Evolutionary conservation across 1,140 invertebrate species (phyloP).

Genomic region (Eupeodes corollae): DNA sequence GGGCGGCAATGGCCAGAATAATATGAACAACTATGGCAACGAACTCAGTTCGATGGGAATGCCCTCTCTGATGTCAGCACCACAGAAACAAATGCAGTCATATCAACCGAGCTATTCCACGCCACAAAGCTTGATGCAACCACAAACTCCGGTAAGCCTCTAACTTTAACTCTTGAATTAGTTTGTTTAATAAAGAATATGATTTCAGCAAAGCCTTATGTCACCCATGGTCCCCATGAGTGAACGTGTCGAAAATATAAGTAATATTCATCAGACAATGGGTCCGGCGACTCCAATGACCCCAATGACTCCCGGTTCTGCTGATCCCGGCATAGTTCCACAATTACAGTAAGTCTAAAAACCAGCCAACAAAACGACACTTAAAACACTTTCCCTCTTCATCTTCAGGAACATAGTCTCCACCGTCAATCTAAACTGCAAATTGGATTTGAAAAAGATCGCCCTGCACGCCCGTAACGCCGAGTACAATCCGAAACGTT

Average conservation of each 20-base stretch:
- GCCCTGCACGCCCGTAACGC: conserved; percentile 98
- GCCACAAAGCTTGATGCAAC: conserved; percentile 66
- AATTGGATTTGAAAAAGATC: conserved; percentile 93
- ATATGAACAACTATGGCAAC: conserved; percentile 20
- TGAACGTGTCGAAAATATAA: conserved; percentile 41
- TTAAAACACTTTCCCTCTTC: neutral
- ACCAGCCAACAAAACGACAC: too few relatives aligned
- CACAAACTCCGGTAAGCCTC: conserved; percentile 67
- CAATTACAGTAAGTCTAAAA: conserved; percentile 91
- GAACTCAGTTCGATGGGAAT: conserved; percentile 40
- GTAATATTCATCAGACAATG: conserved; percentile 46
- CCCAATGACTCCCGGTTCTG: conserved; percentile 87
- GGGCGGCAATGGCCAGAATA: conserved; percentile 18
- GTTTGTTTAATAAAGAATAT: conserved; percentile 4
- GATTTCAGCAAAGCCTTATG: conserved; percentile 67
- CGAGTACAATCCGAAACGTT: conserved; percentile 99
- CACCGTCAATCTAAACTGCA: conserved; percentile 94
- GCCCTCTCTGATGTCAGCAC: conserved; percentile 41
- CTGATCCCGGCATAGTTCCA: conserved; percentile 86
- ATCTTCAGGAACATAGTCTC: conserved; percentile 86
- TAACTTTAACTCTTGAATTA: conserved; percentile 5
- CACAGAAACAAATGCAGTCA: conserved; percentile 57
- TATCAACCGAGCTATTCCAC: conserved; percentile 58
- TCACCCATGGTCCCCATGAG: conserved; percentile 61
- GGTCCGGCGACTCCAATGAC: conserved; percentile 78